phyloP scores from a whole-genome alignment of 2,888 invertebrate species.

The Chymomyza caudatula region DNA sequence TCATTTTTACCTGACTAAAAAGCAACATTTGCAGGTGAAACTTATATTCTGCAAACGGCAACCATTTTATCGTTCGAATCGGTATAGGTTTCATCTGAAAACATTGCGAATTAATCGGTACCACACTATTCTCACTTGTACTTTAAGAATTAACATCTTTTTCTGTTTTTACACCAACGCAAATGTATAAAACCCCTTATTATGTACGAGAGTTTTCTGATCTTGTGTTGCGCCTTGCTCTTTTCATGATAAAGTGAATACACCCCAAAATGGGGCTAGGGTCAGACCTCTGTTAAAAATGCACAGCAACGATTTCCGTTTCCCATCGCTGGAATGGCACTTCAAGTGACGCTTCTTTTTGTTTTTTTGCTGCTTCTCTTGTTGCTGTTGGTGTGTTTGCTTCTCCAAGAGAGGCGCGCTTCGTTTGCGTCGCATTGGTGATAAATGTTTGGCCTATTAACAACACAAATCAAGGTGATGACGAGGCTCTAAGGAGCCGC shows the following conservation, averaged over 20 bases:
- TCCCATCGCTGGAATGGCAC: constrained; percentile 49
- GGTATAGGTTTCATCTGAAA: too few relatives aligned
- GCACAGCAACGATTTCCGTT: constrained; percentile 69
- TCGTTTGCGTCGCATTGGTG: constrained; percentile 52
- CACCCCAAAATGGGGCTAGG: constrained; percentile 20
- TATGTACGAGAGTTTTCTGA: too few relatives aligned
- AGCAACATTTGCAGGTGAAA: too few relatives aligned
- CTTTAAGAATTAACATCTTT: too few relatives aligned
- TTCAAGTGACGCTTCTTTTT: constrained; percentile 44
- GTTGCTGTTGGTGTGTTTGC: not conserved
- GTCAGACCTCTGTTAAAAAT: constrained; percentile 66
- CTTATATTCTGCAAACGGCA: too few relatives aligned
- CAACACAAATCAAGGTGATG: constrained; percentile 55
- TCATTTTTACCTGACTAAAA: too few relatives aligned
- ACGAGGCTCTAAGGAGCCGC: not conserved
- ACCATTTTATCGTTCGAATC: too few relatives aligned
- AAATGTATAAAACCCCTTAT: too few relatives aligned
- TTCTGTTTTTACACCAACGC: too few relatives aligned
- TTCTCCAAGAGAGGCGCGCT: not conserved
- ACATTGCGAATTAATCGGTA: too few relatives aligned
- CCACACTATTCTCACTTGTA: too few relatives aligned
- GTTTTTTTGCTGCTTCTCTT: not conserved
- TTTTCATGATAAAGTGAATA: not conserved
- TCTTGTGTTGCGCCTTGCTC: not conserved
- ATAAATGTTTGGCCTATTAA: constrained; percentile 57